Evolutionary conservation across 2,113 vertebrate genomes (phyloP), one percentile per base, ranked within the genome.

Genomic region (Ammodytes marinus): DNA sequence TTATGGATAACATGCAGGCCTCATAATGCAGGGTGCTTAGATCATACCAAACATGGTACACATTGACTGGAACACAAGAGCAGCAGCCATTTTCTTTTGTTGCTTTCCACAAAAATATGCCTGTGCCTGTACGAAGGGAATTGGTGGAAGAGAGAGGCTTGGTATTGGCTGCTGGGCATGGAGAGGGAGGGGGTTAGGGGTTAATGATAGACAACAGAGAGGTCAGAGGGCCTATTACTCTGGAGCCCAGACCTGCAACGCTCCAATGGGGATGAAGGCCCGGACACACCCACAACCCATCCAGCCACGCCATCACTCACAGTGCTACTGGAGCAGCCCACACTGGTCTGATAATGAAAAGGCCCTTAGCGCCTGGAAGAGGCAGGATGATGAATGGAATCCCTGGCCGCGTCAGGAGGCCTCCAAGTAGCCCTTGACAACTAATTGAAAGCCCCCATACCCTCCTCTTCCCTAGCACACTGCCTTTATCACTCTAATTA

Each of bases 191-290:
- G 87, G 96, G 96, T 96, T 95, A 96, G 92, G 94, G 96, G 96
- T 97, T 97, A 97, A 98, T 96, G 94, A 96, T 93, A 96, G 96
- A 96, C 96, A 97, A 95, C 80, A 94, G 95, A 95, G 96, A 96
- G 96, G 96, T 95, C 92, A 87, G 85, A 65, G 66, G 92, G 95
- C 94, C 84, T 88, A 97, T 97, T 95, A 96, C 95, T 94, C 95
- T 95, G 92, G 93, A 95, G 93, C 93, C 82, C 77, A 91, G 90
- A 93, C 94, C 73, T 95, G 85, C 96, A 96, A 96, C 95, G 93
- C 92, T 96, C 95, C 95, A 94, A 86, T 91, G 95, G 91, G 95
- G 84, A 75, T 87, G 82, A 92, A 85, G 78, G 85, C 88, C 69
- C 77, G 90, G 96, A 95, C 71, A 77, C 46, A 80, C 71, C 90